Evolutionary conservation across 1,140 invertebrate genomes (phyloP), one percentile per base, ranked within the genome.

Genomic region (Cotesia chilonis): DNA sequence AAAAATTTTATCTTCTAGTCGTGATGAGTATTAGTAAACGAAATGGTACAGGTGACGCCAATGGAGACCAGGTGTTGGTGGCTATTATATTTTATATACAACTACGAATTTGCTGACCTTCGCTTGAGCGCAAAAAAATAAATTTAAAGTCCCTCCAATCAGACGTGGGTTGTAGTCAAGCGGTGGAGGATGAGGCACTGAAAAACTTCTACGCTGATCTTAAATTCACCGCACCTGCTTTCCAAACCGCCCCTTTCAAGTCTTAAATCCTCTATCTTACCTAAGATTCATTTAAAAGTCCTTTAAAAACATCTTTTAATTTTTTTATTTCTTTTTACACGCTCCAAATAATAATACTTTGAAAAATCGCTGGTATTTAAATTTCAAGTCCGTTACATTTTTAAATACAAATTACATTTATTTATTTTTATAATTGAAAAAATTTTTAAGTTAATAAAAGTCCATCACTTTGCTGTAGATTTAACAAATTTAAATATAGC

Each of bases 61-160:
- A 55, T 65, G 74, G 61, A 68, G 63, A 73, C 71, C 74, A 76
- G 74, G 74, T 76, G 74, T 76, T 76, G 38, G 54, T 17, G 51
- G 61, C 10, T 47, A 47, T 47, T 47, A 47, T 47, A 47, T 47
- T 28, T 9, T 47, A 47, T 47, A 47, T 72, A 63, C 68, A 70
- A 41, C 61, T 20, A 70, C 20, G 71, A 75, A 73, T 73, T 69
- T 70, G 54, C 17, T 54, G 67, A 67, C 51, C 74, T 67, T 69
- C 71, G 55, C 37, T 72, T 75, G 36, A 20, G 35, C 57, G 74
- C 68, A 65, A 76, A 76, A 73, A 71, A 73, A 71, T 65, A 76
- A 66, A 59, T 36, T 70, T 4, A 47, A 47, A 47, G 10, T n/a
- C 47, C 59, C 55, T 28, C n/a, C 59, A 60, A 66, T 64, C 38